These are phyloP conservation scores for Crax fasciolata DNA, from an alignment of 2,797 vertebrate species.

Conservation along the genomic window DNA sequence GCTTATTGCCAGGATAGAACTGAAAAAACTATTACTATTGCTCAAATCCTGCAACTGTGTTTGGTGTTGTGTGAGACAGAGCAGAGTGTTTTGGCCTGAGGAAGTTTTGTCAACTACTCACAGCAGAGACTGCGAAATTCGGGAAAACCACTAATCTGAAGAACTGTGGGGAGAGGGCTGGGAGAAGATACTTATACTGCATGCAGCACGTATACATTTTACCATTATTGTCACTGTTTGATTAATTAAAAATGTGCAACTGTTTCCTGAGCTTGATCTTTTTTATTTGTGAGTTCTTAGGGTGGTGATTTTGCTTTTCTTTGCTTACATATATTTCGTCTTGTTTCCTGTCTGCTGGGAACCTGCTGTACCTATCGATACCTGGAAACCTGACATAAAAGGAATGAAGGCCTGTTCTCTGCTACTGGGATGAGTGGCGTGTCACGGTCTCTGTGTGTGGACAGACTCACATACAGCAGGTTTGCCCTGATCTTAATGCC, in stretches of 20 bases:
- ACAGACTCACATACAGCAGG: not conserved
- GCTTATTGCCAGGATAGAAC: not conserved
- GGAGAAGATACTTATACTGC: not conserved
- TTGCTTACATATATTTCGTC: not conserved
- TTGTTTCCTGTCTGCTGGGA: not conserved
- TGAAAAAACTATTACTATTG: not conserved
- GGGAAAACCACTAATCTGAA: not conserved
- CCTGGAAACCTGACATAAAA: not conserved
- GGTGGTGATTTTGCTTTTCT: not conserved
- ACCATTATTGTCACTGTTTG: not conserved
- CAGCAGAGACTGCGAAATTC: not conserved
- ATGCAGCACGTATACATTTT: not conserved
- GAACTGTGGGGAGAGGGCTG: accelerated
- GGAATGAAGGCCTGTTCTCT: not conserved
- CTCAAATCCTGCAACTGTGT: not conserved
- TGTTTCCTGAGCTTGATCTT: not conserved
- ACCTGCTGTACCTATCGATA: not conserved
- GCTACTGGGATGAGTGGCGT: not conserved
- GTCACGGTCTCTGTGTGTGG: not conserved
- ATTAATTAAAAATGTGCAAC: not conserved
- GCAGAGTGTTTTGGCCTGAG: not conserved
- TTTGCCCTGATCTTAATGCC: not conserved
- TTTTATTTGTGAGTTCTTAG: not conserved
- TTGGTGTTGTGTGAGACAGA: not conserved
- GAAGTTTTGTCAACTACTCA: not conserved